Percentiles rank a stretch among this genome's conserved stretches.
Conservation (phyloP, 37 sponge, comb jelly and placozoan species). For the Agelas oroides region DNA sequence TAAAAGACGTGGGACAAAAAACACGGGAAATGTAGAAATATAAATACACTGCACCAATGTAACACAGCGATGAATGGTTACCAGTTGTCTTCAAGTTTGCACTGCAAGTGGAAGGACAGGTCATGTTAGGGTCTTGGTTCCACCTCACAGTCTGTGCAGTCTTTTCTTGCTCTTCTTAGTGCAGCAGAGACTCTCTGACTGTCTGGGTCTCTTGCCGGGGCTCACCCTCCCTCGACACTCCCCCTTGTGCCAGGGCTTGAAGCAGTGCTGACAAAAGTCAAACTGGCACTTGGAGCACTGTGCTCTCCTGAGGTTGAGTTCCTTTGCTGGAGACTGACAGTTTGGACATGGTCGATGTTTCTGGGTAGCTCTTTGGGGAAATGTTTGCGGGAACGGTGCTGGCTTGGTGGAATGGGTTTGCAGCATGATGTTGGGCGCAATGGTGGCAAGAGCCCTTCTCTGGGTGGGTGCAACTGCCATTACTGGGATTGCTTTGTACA, state of each 20-base stretch:
- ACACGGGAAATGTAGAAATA: too few species aligned
- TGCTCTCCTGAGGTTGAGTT: conserved; percentile 45
- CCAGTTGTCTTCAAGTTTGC: too few species aligned
- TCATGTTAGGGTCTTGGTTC: background rate
- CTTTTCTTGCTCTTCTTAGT: conserved; percentile 24
- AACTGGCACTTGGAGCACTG: conserved; percentile 33
- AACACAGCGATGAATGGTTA: too few species aligned
- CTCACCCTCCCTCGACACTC: conserved; percentile 13
- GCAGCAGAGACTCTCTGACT: background rate
- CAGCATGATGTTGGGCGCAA: background rate
- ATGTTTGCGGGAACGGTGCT: too few species aligned
- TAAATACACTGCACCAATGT: too few species aligned
- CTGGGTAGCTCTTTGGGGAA: background rate
- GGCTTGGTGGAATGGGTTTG: background rate
- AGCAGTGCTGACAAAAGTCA: conserved; percentile 41
- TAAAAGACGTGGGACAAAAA: too few species aligned
- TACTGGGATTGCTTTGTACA: background rate
- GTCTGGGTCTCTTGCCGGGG: conserved; percentile 7
- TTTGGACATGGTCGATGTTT: conserved; percentile 38
- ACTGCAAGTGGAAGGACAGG: too few species aligned
- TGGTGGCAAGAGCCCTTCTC: background rate
- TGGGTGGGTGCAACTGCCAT: background rate
- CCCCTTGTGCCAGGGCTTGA: conserved; percentile 31
- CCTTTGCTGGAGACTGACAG: conserved; percentile 33
- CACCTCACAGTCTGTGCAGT: conserved; percentile 29